Conservation (phyloP, 1,140 invertebrate genomes). For the Mesaphorura yosii region DNA sequence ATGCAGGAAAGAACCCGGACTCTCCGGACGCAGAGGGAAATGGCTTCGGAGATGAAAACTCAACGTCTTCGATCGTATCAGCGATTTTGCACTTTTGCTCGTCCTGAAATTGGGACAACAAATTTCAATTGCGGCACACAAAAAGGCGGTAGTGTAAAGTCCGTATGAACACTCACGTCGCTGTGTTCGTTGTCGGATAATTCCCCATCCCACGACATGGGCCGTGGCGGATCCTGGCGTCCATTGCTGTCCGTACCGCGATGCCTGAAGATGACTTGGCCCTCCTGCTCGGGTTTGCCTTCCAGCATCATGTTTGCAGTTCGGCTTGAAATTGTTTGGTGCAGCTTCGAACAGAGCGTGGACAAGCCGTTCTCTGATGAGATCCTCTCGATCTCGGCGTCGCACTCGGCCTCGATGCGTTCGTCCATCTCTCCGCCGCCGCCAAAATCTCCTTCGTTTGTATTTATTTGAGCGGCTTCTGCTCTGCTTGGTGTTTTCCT, state of each 20-base stretch:
- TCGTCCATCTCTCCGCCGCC: conserved; percentile 19
- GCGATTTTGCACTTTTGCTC: conserved; percentile 16
- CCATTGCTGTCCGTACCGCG: neutral
- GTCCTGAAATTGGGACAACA: neutral
- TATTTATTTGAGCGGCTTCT: no score
- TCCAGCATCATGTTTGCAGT: conserved; percentile 6
- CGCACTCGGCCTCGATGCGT: conserved; percentile 29
- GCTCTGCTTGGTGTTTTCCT: no score
- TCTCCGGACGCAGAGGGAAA: neutral
- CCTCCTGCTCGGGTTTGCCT: neutral
- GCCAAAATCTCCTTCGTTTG: neutral
- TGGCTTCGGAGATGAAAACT: conserved; percentile 28
- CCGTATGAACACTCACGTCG: no score
- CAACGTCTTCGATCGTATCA: conserved; percentile 23
- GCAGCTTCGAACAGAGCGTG: no score
- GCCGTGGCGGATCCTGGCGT: conserved; percentile 45
- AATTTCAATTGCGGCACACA: no score
- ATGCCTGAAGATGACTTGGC: neutral
- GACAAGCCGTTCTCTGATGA: no score
- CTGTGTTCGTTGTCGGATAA: conserved; percentile 56
- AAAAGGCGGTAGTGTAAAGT: no score
- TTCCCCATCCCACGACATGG: conserved; percentile 86
- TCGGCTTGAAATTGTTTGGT: conserved; percentile 8
- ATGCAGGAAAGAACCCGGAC: neutral
- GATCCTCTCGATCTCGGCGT: conserved; percentile 29